Evolutionary conservation across 2,888 invertebrate species (phyloP).

Genomic region (Ctenicera cuprea): DNA sequence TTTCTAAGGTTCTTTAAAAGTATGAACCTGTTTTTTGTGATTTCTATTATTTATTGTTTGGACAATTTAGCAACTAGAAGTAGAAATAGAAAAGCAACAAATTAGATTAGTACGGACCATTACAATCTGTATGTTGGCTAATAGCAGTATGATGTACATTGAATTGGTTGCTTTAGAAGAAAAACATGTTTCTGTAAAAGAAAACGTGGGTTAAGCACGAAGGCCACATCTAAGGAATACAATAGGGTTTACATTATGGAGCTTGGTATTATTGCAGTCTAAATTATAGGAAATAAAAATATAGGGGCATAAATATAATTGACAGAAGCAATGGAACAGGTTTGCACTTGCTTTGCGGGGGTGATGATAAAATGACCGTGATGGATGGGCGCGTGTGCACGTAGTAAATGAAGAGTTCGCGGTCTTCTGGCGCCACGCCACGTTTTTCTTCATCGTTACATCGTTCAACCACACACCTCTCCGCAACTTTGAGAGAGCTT

Average conservation of each 20-base stretch:
- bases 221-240: no score
- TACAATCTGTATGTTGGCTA: no score
- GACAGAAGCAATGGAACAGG: constrained; percentile 44
- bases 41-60: no score
- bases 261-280: constrained; percentile 19
- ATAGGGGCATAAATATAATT: constrained; percentile 40
- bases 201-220: no score
- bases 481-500: background rate
- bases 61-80: no score
- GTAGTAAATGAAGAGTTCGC: constrained; percentile 36
- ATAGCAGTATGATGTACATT: no score
- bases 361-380: constrained; percentile 26
- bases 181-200: no score
- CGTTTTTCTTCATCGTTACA: constrained; percentile 6
- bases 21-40: no score
- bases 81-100: no score
- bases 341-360: constrained; percentile 48
- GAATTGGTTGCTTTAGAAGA: no score
- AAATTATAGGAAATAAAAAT: constrained; percentile 43
- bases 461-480: background rate
- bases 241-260: background rate
- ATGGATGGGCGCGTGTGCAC: constrained; percentile 40
- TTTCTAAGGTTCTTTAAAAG: no score
- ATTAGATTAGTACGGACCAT: no score
- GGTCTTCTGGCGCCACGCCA: constrained; percentile 40